A percentile compares a stretch with the other conserved stretches of the same genome.
These are phyloP conservation scores for Microplitis manilae DNA, from an alignment of 2,888 invertebrate genomes.

Conservation along the genomic window DNA sequence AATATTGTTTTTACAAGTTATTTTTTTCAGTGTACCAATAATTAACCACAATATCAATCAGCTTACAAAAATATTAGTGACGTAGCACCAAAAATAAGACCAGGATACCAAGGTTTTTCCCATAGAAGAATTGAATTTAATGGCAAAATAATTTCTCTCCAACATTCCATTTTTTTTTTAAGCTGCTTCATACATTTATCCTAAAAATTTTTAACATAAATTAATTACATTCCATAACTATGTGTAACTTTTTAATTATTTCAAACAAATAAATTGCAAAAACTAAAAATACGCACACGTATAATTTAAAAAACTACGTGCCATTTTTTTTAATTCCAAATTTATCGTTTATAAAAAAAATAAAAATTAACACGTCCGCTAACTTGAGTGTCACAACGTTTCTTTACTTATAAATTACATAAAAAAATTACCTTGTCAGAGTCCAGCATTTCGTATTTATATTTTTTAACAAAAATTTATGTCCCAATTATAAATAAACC, in stretches of 20 bases:
- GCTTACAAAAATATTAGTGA: slow-evolving; percentile 74
- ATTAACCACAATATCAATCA: neutral
- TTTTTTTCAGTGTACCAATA: neutral
- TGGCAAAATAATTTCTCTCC: slow-evolving; percentile 82
- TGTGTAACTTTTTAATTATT: no score
- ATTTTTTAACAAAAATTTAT: neutral
- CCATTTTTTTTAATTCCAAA: neutral
- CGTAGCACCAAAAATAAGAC: slow-evolving; percentile 78
- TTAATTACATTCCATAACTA: no score
- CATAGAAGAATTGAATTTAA: slow-evolving; percentile 82
- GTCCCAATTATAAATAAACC: slow-evolving; percentile 13
- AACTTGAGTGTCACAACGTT: neutral
- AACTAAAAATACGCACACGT: no score
- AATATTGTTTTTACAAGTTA: neutral
- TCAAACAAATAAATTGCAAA: no score
- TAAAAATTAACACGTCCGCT: slow-evolving; percentile 5
- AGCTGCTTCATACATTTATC: slow-evolving; percentile 82
- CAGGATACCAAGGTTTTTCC: slow-evolving; percentile 90
- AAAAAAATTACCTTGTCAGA: slow-evolving; percentile 27
- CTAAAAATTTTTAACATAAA: slow-evolving; percentile 68
- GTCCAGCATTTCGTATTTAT: slow-evolving; percentile 14
- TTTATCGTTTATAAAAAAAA: neutral
- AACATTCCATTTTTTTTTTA: slow-evolving; percentile 81
- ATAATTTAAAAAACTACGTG: no score
- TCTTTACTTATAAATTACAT: neutral